phyloP scores from a whole-genome alignment of 2,113 vertebrate species.

The Prunella fulvescens region DNA sequence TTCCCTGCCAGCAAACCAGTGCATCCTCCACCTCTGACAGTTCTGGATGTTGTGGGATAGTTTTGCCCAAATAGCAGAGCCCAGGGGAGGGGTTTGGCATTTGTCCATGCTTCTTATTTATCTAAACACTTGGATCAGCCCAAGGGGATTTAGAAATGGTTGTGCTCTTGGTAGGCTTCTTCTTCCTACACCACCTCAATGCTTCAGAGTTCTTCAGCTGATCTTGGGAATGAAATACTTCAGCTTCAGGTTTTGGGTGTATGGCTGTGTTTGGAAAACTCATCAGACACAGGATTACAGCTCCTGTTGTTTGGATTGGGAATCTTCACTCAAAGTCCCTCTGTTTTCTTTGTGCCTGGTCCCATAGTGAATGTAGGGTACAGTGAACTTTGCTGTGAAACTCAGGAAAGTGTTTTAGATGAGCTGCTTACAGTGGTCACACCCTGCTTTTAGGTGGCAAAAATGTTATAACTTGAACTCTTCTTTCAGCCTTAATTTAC shows the following conservation, averaged over 20 bases:
- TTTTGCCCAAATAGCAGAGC: background rate
- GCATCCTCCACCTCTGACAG: background rate
- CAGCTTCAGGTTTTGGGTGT: background rate
- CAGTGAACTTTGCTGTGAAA: background rate
- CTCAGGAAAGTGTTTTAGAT: accelerated
- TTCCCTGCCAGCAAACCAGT: background rate
- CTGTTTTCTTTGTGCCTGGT: background rate
- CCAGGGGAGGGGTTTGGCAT: background rate
- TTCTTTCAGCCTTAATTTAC: background rate
- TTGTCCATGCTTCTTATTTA: background rate
- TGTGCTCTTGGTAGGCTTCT: background rate
- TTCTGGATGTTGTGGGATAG: background rate
- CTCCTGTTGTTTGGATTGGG: background rate
- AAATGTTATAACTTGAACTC: background rate
- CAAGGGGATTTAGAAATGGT: background rate
- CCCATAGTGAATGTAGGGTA: background rate
- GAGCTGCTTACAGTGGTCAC: background rate
- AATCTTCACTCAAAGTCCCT: background rate
- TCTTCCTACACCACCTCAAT: background rate
- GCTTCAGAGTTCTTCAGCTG: background rate
- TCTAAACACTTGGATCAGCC: background rate
- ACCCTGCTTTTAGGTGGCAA: background rate
- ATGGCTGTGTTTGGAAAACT: background rate
- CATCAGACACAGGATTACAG: background rate
- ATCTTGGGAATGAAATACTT: background rate